Percentiles rank a stretch among this genome's conserved stretches.
These are phyloP conservation scores for Frieseomelitta varia DNA, from an alignment of 1,140 invertebrate genomes.

Conservation along the genomic window DNA sequence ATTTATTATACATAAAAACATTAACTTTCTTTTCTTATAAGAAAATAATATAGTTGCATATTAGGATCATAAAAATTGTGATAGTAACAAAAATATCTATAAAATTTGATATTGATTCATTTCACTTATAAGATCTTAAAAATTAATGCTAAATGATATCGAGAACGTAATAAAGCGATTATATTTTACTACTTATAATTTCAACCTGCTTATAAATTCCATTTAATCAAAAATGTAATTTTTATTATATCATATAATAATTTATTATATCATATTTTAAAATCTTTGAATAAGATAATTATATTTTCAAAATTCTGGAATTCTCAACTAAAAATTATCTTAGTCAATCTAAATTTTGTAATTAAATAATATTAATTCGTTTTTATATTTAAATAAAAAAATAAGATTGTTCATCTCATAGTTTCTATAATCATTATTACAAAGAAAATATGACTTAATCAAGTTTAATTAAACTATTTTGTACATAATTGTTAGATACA, in stretches of 20 bases:
- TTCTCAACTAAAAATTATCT: neutral
- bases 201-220: constrained; percentile 6
- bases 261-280: neutral
- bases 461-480: constrained; percentile 3
- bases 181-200: constrained; percentile 60
- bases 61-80: constrained; percentile 55
- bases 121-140: constrained; percentile 35
- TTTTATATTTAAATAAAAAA: constrained; percentile 1
- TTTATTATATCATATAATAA: neutral
- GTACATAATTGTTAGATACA: constrained; percentile 3
- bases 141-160: constrained; percentile 32
- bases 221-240: neutral
- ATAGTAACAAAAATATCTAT: constrained; percentile 56
- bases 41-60: constrained; percentile 31
- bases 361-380: neutral
- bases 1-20: constrained; percentile 11
- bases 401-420: neutral
- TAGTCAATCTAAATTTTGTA: neutral
- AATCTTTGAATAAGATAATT: neutral
- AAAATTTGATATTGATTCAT: constrained; percentile 51
- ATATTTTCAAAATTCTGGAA: neutral
- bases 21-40: constrained; percentile 13
- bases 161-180: constrained; percentile 61
- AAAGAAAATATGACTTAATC: neutral
- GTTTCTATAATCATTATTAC: neutral